Base-by-base conservation (phyloP, 2,797 vertebrate genomes). In the Lutjanus campechanus region DNA sequence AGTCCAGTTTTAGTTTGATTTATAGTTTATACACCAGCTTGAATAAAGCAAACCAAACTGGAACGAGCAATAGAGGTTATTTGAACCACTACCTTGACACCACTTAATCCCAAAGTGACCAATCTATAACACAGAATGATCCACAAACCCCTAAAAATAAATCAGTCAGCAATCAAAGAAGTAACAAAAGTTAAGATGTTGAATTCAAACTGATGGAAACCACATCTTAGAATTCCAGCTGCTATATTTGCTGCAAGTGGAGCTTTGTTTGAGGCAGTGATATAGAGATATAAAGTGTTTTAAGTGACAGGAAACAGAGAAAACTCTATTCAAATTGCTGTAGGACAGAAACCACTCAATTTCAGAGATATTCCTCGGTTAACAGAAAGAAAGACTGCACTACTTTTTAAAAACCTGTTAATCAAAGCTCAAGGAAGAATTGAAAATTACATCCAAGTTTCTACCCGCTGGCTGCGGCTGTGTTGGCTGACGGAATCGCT, bases 341-440 rank as follows among this genome's bases (percentile, higher is more conserved):
- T 7, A n/a, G 47, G 55, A 73, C 25, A 78, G n/a, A 67, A 73
- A 64, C 44, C 7, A 19, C 56, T 76, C 46, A 59, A 19, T 73
- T 68, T 70, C 44, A 4, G 50, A 75, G 17, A 75, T 49, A 59
- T 65, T 53, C 44, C 44, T 73, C 36, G 16, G 43, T 49, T 76
- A 76, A 49, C 22, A 66, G 22, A 41, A 62, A 40, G 25, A 53
- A 77, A 44, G 29, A 20, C 60, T 17, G 41, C 47, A 19, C 46
- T 65, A 13, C 50, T 50, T 25, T 74, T 72, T 53, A 5, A 53
- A 53, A 73, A 72, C 50, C 40, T 29, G 41, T 65, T 60, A 62
- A 77, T 82, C 54, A 72, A 82, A 75, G 46, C 65, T 73, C n/a
- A 22, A 53, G 40, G 46, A 44, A 54, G 2, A 73, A 63, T 15